Evolutionary conservation across 2,888 invertebrate genomes (phyloP), one percentile per base, ranked within the genome.

Genomic region (Troides oblongomaculatus): DNA sequence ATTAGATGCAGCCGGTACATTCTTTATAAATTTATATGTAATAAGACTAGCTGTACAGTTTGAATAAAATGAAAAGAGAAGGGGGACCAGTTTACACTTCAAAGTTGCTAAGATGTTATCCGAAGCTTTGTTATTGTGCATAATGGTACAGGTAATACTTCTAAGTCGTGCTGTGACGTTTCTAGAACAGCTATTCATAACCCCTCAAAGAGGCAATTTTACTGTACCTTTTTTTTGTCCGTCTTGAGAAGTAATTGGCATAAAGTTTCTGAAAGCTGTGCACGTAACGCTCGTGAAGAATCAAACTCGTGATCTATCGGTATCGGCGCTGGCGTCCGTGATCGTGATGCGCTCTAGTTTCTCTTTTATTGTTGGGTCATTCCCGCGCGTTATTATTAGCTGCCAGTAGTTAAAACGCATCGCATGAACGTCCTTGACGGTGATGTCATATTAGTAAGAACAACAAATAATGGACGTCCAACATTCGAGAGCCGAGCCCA

Each of bases 401-500:
- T 73, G 25, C 17, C 17, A 74, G 75, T 75, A 75, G 74, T 76
- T 76, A 76, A 78, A 81, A 79, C 83, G 86, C 83, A 86, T 78
- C 77, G 78, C 76, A 77, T 72, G 53, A 73, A 76, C 79, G 83
- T 80, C 81, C 81, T 79, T 80, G 79, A 71, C 57, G 75, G 72
- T 85, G 84, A 86, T 82, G 83, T 85, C 85, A 86, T 79, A 72
- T 71, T 72, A 72, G 73, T 74, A 76, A 76, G 79, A 76, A 78
- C 77, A 77, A 79, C 77, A 79, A 79, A 82, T 80, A 80, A 75
- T 79, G 78, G 79, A 77, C 76, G 81, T 76, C 79, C 83, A 75
- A 85, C 86, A 86, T 86, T 84, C 81, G 82, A 81, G 76, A 76
- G 79, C 79, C 83, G 76, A 73, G 75, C 81, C 81, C 82, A 80